Evolutionary conservation across 2,888 invertebrate genomes (phyloP), one percentile per base, ranked within the genome.

Genomic region (Stictocephala bisonia): DNA sequence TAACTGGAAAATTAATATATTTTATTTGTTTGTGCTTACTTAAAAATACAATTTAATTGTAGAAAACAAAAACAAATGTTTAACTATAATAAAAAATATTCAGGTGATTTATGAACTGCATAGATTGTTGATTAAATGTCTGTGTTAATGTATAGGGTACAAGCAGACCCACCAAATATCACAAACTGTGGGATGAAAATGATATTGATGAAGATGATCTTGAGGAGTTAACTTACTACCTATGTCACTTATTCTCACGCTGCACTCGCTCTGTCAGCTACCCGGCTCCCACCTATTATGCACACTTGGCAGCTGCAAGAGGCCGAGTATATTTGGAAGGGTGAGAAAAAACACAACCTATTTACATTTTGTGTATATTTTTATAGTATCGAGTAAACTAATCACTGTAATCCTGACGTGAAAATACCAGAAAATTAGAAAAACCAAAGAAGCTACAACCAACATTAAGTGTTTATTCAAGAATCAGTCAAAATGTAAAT

Each of bases 281-380:
- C 85, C 94, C 94, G 3, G 92, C 94, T 1, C 94, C 95, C 0
- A 94, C 94, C 0, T 95, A 95, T 84, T 92, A 95, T 83, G 94
- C 94, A 13, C 94, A 95, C 84, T 88, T 94, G 66, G 94, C 92
- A n/a, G 94, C 94, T 11, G 89, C 90, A 67, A 87, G 95, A 15
- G 94, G 87, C 0, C 84, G 86, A 72, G 83, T 84, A 18, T 86
- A 86, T 75, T 82, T 85, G 66, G 85, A 86, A 77, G 75, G 75
- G 75, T 74, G 20, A 60, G 74, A 67, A 56, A 6, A 22, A 18
- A 27, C n/a, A n/a, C n/a, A 58, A 26, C 27, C 20, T 29, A 26
- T 27, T 26, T 13, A 50, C n/a, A n/a, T n/a, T n/a, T n/a, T n/a
- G n/a, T 50, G 50, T 50, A 18, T n/a, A 13, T 50, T 7, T 18